These are phyloP conservation scores for Aphelenchoides fujianensis DNA, from an alignment of 1,140 invertebrate species.

Conservation along the genomic window DNA sequence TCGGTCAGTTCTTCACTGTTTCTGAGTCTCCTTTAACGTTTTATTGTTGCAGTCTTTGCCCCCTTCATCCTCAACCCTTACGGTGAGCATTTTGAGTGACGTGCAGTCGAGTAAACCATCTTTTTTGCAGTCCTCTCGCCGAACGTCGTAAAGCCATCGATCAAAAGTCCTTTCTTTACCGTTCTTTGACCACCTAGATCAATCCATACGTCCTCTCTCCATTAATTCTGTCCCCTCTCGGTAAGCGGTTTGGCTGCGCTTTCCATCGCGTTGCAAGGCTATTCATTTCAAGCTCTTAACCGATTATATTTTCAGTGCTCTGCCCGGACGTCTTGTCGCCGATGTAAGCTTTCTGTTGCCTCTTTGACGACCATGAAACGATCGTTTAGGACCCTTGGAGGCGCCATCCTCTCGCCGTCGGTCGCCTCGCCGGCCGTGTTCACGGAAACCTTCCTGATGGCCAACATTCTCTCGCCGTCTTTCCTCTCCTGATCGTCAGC, in stretches of 20 bases:
- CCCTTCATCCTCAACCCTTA: slow-evolving; percentile 52
- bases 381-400: slow-evolving; percentile 29
- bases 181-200: too few relatives aligned
- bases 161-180: too few relatives aligned
- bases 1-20: too few relatives aligned
- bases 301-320: slow-evolving; percentile 30
- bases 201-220: slow-evolving; percentile 42
- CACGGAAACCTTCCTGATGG: slow-evolving; percentile 53
- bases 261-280: too few relatives aligned
- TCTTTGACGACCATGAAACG: too few relatives aligned
- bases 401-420: slow-evolving; percentile 40
- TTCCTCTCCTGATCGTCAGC: slow-evolving; percentile 50
- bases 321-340: slow-evolving; percentile 44
- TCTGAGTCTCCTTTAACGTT: too few relatives aligned
- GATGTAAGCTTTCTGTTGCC: too few relatives aligned
- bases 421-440: slow-evolving; percentile 55
- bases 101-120: too few relatives aligned
- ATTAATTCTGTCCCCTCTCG: slow-evolving; percentile 32
- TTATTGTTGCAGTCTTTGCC: slow-evolving; percentile 40
- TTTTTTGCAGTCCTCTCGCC: slow-evolving; percentile 51
- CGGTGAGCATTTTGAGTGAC: too few relatives aligned
- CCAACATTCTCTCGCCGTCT: slow-evolving; percentile 53
- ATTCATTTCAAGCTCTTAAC: too few relatives aligned
- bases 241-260: neutral
- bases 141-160: slow-evolving; percentile 56